Evolutionary conservation across 2,888 invertebrate genomes (phyloP).

Genomic region (Ophion ellenae): DNA sequence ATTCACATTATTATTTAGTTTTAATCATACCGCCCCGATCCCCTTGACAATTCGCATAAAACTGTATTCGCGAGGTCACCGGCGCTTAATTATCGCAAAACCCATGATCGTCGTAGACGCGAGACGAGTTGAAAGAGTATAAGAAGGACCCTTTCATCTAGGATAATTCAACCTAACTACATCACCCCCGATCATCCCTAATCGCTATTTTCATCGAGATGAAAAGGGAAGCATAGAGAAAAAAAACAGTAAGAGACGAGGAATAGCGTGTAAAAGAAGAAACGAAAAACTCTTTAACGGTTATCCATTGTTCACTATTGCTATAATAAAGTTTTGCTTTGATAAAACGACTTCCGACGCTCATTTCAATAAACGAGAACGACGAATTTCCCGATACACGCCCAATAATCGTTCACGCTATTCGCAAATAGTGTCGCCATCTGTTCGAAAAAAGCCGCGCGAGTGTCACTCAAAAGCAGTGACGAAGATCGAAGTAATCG

Average conservation of each 20-base stretch:
- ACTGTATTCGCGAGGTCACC: background rate
- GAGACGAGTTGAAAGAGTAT: constrained; percentile 65
- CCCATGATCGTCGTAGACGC: constrained; percentile 5
- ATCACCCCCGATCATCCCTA: constrained; percentile 62
- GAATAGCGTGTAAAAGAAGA: constrained; percentile 72
- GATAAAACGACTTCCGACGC: constrained; percentile 75
- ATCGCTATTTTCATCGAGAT: constrained; percentile 82
- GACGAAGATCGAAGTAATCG: background rate
- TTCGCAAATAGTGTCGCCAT: background rate
- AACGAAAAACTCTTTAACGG: constrained; percentile 81
- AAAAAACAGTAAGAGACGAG: constrained; percentile 77
- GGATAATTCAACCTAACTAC: constrained; percentile 77
- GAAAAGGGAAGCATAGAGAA: constrained; percentile 71
- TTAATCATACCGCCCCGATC: background rate
- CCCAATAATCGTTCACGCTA: background rate
- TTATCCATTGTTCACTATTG: constrained; percentile 83
- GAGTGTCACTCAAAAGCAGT: background rate
- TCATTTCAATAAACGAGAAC: constrained; percentile 51
- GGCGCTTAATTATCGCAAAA: background rate
- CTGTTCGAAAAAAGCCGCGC: background rate
- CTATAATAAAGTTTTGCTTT: constrained; percentile 83
- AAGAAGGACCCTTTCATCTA: constrained; percentile 71
- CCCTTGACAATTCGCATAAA: background rate
- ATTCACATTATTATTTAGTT: background rate
- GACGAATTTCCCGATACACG: constrained; percentile 2